Base-by-base conservation (phyloP, 2,888 invertebrate genomes). In the Morpho achilles region DNA sequence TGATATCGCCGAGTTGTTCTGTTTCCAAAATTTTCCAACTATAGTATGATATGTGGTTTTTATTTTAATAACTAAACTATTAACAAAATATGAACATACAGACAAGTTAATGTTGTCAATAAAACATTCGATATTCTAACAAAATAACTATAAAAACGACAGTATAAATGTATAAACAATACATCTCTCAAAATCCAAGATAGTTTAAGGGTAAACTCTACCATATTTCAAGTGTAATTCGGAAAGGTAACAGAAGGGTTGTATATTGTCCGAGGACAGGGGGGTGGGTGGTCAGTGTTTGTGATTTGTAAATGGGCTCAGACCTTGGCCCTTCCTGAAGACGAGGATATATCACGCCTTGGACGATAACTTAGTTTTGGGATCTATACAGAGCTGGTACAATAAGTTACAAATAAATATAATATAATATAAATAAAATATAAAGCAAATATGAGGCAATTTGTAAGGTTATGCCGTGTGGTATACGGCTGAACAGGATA, bases 261-360 rank as follows among this genome's bases (percentile, higher is more conserved):
- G 77, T 75, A 73, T 77, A 76, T 81, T 69, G 72, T 67, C 63
- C 53, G 62, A 55, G 63, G 59, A 71, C 67, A 65, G 62, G 55
- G 61, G 62, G 61, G 63, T 68, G 77, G 87, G 81, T 84, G 89
- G 89, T 89, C 89, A 89, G 84, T 89, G 87, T 90, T 90, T 90
- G 89, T 89, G 89, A 90, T 89, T 90, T 89, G 89, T 90, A 90
- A 90, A 90, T 87, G 88, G 89, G 87, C 78, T 84, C 83, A 83
- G 87, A 84, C 88, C 87, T 88, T 87, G 82, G 87, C 85, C 89
- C 88, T 87, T 88, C 80, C 84, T 82, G 82, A 81, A 87, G 87
- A 88, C 83, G 85, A 77, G 88, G 84, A 88, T 89, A 88, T 87
- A 89, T 89, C 89, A 88, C 88, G 85, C 84, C 78, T 69, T 75